Evolutionary conservation across 2,113 vertebrate genomes (phyloP).

Genomic region (Struthidea cinerea): DNA sequence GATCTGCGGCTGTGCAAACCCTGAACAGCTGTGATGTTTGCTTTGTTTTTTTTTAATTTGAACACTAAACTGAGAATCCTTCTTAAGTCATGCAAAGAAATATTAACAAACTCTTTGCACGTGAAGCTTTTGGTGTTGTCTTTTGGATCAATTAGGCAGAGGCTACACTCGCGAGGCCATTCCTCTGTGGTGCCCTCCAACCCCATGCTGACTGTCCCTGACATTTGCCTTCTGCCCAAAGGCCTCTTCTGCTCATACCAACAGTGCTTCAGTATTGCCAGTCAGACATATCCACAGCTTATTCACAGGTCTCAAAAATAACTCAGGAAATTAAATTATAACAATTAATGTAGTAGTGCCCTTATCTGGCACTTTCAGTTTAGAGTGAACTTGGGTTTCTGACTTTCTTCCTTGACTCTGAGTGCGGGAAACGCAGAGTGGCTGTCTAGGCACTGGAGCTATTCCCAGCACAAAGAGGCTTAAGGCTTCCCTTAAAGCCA

Average conservation of each 20-base stretch:
- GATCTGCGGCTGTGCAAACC: not conserved
- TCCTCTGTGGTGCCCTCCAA: slow-evolving; percentile 13
- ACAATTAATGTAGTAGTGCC: no score
- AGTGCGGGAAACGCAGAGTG: not conserved
- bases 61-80: not conserved
- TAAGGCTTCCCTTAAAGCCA: not conserved
- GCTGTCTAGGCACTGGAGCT: not conserved
- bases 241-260: not conserved
- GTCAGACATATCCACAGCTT: not conserved
- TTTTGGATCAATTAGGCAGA: slow-evolving; percentile 18
- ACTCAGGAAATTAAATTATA: not conserved
- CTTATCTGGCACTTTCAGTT: not conserved
- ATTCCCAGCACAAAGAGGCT: not conserved
- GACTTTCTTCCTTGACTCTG: not conserved
- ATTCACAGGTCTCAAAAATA: not conserved
- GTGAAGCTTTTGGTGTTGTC: not conserved
- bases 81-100: not conserved
- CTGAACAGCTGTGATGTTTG: not conserved
- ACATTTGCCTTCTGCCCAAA: slow-evolving; percentile 9
- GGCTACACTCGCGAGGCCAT: not conserved
- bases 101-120: not conserved
- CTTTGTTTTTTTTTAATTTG: not conserved
- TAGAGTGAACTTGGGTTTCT: not conserved
- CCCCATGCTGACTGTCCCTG: slow-evolving; percentile 2
- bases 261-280: not conserved